Evolutionary conservation across 2,113 vertebrate species (phyloP).

Genomic region (Laticauda colubrina): DNA sequence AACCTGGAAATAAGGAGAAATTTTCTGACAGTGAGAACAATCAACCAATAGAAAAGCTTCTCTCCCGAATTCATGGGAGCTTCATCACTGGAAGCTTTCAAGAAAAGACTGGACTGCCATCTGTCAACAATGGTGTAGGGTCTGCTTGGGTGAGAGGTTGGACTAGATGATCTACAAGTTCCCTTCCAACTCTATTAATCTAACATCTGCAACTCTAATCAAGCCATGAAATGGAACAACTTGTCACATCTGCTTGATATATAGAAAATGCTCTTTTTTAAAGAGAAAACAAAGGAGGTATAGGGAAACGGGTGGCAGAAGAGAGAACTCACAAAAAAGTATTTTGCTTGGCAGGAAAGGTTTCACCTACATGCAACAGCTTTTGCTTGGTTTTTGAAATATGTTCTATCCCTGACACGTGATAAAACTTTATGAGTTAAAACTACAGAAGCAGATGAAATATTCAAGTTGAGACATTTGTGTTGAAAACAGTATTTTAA

Average conservation of each 20-base stretch:
- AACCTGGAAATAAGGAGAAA: too few relatives aligned
- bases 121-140: too few relatives aligned
- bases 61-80: too few relatives aligned
- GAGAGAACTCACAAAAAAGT: constrained; percentile 24
- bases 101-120: too few relatives aligned
- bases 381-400: constrained; percentile 66
- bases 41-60: too few relatives aligned
- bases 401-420: constrained; percentile 65
- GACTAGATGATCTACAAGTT: too few relatives aligned
- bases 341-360: constrained; percentile 63
- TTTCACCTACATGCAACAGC: constrained; percentile 56
- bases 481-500: constrained; percentile 62
- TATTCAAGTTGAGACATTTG: constrained; percentile 64
- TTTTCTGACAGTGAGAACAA: too few relatives aligned
- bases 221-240: constrained; percentile 64
- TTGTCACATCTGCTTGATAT: constrained; percentile 63
- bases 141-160: too few relatives aligned
- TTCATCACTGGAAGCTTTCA: too few relatives aligned
- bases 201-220: constrained; percentile 60
- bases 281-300: constrained; percentile 65
- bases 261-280: constrained; percentile 59
- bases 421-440: constrained; percentile 65
- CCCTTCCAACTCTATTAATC: too few relatives aligned
- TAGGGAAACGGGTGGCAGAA: constrained; percentile 13
- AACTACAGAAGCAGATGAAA: constrained; percentile 54